phyloP scores from a whole-genome alignment of 2,888 invertebrate species.

The Pachymerium ferrugineum region DNA sequence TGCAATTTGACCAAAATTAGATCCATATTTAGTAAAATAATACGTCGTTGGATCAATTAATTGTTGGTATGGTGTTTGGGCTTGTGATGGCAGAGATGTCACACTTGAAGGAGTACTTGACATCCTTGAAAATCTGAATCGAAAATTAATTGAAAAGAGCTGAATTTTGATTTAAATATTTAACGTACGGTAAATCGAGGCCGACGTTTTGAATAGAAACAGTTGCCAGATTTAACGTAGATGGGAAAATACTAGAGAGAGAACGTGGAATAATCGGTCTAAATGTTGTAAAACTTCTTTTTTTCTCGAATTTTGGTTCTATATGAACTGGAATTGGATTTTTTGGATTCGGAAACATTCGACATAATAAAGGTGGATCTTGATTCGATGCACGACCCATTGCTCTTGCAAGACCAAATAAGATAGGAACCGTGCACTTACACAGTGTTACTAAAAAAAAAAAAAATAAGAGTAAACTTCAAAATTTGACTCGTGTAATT shows the following conservation, averaged over 20 bases:
- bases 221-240: constrained; percentile 34
- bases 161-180: no score
- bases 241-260: constrained; percentile 56
- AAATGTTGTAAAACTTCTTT: constrained; percentile 50
- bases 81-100: constrained; percentile 23
- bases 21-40: constrained; percentile 87
- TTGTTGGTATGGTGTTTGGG: constrained; percentile 19
- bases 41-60: constrained; percentile 56
- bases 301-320: constrained; percentile 40
- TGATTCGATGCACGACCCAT: constrained; percentile 80
- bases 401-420: constrained; percentile 82
- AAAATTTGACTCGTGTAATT: no score
- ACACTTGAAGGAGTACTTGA: not conserved
- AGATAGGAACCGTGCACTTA: constrained; percentile 73
- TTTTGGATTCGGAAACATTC: constrained; percentile 74
- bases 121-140: not conserved
- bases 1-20: constrained; percentile 60
- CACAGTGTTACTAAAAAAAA: constrained; percentile 63
- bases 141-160: no score
- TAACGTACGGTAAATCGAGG: constrained; percentile 36
- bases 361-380: constrained; percentile 73
- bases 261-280: constrained; percentile 87
- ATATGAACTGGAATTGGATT: constrained; percentile 50
- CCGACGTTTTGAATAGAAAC: constrained; percentile 37
- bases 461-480: constrained; percentile 38